phyloP scores from a whole-genome alignment of 2,797 vertebrate species.

The Florisuga fusca region DNA sequence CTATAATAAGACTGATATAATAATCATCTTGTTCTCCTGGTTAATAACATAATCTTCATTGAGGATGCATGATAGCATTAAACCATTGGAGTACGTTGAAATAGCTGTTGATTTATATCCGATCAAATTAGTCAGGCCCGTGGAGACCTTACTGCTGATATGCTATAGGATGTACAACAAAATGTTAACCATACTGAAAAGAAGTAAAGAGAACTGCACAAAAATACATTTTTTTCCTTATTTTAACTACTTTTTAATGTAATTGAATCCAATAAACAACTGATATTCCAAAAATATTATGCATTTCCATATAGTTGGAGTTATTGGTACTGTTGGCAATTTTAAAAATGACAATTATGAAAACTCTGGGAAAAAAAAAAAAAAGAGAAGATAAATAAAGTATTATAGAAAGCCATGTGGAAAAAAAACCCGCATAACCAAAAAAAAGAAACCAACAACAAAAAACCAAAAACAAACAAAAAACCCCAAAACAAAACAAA shows the following conservation, averaged over 20 bases:
- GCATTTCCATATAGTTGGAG: background rate
- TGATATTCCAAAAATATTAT: background rate
- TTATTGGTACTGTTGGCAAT: background rate
- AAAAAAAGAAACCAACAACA: no score
- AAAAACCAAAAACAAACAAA: no score
- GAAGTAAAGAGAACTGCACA: background rate
- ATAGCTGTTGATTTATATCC: background rate
- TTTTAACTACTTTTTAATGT: background rate
- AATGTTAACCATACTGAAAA: background rate
- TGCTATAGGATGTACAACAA: background rate
- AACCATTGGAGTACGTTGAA: background rate
- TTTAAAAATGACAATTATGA: background rate
- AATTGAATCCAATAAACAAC: background rate
- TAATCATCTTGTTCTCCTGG: background rate
- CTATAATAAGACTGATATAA: background rate
- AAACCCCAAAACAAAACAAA: background rate
- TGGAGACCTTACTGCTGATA: background rate
- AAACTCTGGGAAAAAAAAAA: background rate
- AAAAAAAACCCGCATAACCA: background rate
- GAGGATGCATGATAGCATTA: background rate
- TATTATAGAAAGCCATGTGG: background rate
- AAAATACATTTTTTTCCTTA: background rate
- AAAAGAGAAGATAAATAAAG: background rate
- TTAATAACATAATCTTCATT: background rate
- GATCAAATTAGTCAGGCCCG: background rate